phyloP scores from a whole-genome alignment of 2,888 invertebrate genomes.

The Prosopocoilus inquinatus region DNA sequence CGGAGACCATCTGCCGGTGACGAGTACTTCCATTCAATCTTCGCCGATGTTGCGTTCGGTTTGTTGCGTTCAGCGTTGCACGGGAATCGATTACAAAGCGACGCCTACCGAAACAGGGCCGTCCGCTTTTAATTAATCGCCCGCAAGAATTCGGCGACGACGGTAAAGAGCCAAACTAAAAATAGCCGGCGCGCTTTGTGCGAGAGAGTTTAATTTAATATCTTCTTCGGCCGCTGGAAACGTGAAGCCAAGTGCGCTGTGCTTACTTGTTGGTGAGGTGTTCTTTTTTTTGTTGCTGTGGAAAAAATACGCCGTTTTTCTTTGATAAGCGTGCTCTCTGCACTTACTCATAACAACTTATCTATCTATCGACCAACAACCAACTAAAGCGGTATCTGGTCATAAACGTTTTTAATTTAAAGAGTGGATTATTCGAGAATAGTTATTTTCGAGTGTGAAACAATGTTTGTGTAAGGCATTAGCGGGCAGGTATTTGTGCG shows the following conservation, averaged over 20 bases:
- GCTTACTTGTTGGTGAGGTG: too few relatives aligned
- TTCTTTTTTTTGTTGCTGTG: too few relatives aligned
- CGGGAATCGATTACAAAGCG: neutral
- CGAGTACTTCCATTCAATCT: conserved; percentile 24
- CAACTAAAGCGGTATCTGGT: too few relatives aligned
- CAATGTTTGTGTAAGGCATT: neutral
- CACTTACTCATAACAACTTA: too few relatives aligned
- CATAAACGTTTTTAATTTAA: too few relatives aligned
- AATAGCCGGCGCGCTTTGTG: neutral
- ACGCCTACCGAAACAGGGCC: neutral
- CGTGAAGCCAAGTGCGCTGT: too few relatives aligned
- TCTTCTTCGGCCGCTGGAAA: too few relatives aligned
- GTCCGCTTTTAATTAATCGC: too few relatives aligned
- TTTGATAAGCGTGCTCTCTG: too few relatives aligned
- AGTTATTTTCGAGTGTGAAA: neutral
- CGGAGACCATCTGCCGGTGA: conserved; percentile 38
- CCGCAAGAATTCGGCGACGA: neutral
- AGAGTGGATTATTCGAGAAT: too few relatives aligned
- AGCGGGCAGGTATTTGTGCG: neutral
- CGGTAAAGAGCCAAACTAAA: neutral
- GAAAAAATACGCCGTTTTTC: too few relatives aligned
- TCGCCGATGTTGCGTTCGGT: conserved; percentile 12
- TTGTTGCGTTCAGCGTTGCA: neutral
- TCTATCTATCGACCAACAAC: too few relatives aligned
- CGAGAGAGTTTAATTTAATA: neutral